Evolutionary conservation across 2,113 vertebrate species (phyloP), one percentile per base, ranked within the genome.

Genomic region (Shinisaurus crocodilurus): DNA sequence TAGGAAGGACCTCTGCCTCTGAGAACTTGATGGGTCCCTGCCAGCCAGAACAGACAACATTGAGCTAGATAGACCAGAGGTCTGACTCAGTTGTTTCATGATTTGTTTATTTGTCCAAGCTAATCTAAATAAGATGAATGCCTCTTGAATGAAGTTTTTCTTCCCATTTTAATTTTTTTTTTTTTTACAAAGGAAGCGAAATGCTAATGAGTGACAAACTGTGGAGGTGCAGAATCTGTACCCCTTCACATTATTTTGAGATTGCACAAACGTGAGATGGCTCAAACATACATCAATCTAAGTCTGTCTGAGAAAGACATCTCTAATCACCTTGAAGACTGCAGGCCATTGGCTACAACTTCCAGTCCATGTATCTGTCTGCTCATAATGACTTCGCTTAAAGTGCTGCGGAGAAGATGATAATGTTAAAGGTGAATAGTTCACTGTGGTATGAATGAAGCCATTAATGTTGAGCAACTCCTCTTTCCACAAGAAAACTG

Each of bases 401-500:
- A 84, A 84, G 40, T 34, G 16, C 63, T 32, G 25, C 23, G 60
- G 32, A 48, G 10, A 67, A 80, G 43, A 7, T 50, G 48, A 70
- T 70, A 88, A 81, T 81, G 79, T 50, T 50, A 80, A 88, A 54
- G 76, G 63, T 81, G 87, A 88, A n/a, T n/a, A 70, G 65, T 82
- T 88, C 77, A 72, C n/a, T 70, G 23, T 54, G 67, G n/a, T 69
- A 82, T 82, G 65, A 88, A 72, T 37, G n/a, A 72, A 23, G 48
- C 79, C 40, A 69, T 88, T 88, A 82, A 82, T 72, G 77, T n/a
- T 82, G 40, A 88, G n/a, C 20, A 82, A 1, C 89, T 1, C 1
- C 88, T 0, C 37, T 85, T 92, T 92, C 89, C 93, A 37, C 79
- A 81, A 37, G 67, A 40, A 23, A 63, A 63, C 89, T 65, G 86